phyloP scores from a whole-genome alignment of 2,113 vertebrate species.

The Oncorhynchus clarkii region DNA sequence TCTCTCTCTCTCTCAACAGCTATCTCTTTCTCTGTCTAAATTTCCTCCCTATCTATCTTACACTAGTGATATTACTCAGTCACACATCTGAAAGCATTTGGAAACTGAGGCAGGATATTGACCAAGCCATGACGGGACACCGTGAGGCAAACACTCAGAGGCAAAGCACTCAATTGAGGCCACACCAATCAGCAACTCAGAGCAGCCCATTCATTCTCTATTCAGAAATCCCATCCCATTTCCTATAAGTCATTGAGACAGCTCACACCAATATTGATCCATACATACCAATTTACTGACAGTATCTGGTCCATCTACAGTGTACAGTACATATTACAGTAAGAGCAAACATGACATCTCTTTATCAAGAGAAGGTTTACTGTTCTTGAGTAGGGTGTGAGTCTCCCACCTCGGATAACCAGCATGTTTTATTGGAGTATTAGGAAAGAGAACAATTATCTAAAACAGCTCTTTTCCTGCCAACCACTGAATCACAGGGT shows the following conservation, averaged over 20 bases:
- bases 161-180: not conserved
- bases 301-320: not conserved
- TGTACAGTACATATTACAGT: not conserved
- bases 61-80: not conserved
- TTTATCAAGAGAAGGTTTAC: too few relatives aligned
- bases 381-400: too few relatives aligned
- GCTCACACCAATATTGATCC: not conserved
- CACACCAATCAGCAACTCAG: not conserved
- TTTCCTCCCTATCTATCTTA: not conserved
- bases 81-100: conserved; percentile 2
- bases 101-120: conserved; percentile 32
- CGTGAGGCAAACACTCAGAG: conserved; percentile 7
- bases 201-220: conserved; percentile 7
- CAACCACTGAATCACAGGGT: conserved; percentile 31
- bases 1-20: not conserved
- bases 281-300: not conserved
- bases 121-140: conserved; percentile 42
- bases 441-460: conserved; percentile 28
- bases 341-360: too few relatives aligned
- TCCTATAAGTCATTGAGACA: conserved; percentile 29
- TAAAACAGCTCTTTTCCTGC: not conserved
- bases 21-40: not conserved
- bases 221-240: conserved; percentile 14
- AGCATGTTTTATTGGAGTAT: not conserved
- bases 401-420: not conserved